These are phyloP conservation scores for Labrus mixtus DNA, from an alignment of 2,113 vertebrate genomes.

Conservation along the genomic window DNA sequence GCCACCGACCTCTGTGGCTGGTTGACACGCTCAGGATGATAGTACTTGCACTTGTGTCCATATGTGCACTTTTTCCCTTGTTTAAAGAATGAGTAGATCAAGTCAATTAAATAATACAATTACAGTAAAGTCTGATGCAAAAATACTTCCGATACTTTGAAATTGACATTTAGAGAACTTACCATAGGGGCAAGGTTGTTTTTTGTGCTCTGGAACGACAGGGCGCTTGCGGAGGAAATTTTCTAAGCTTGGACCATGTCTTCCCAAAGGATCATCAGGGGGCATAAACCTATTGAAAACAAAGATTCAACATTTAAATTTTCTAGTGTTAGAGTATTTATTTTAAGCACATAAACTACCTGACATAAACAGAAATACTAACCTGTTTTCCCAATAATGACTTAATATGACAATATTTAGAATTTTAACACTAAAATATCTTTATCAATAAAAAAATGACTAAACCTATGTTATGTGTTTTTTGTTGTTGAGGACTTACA, in stretches of 20 bases:
- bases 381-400: not conserved
- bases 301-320: constrained; percentile 16
- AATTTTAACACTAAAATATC: too few relatives aligned
- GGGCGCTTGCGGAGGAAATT: constrained; percentile 97
- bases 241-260: constrained; percentile 97
- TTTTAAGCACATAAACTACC: not conserved
- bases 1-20: constrained; percentile 96
- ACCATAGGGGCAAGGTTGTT: constrained; percentile 99
- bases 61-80: constrained; percentile 99
- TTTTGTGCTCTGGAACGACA: constrained; percentile 97
- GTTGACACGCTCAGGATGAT: constrained; percentile 97
- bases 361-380: not conserved
- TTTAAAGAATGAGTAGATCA: constrained; percentile 38
- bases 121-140: too few relatives aligned
- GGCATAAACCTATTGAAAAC: constrained; percentile 92
- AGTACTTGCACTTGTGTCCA: constrained; percentile 99
- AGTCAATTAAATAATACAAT: constrained; percentile 14
- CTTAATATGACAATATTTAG: too few relatives aligned
- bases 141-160: not conserved
- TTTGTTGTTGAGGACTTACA: too few relatives aligned
- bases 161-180: constrained; percentile 71
- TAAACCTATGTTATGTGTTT: too few relatives aligned
- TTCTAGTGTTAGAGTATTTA: not conserved
- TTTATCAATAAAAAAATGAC: too few relatives aligned
- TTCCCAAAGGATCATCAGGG: constrained; percentile 96